These are phyloP conservation scores for Phengaris alcon DNA, from an alignment of 2,888 invertebrate species.

Conservation along the genomic window DNA sequence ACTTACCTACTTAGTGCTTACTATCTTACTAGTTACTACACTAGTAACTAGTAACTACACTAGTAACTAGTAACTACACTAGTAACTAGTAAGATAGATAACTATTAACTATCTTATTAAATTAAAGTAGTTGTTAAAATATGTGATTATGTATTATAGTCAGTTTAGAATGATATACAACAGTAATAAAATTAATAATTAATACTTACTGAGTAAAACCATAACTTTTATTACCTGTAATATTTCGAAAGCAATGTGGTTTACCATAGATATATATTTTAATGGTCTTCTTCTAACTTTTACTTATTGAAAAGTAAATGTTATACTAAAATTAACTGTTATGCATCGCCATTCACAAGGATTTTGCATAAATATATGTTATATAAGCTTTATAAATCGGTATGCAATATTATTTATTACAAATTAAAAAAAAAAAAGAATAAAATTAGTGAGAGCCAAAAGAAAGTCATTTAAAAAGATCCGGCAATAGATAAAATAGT, in stretches of 20 bases:
- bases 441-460: conserved; percentile 19
- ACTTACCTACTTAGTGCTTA: no score
- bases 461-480: conserved; percentile 22
- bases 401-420: conserved; percentile 1
- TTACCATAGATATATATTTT: background rate
- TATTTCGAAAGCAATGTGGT: background rate
- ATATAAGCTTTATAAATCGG: conserved; percentile 2
- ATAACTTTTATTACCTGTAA: background rate
- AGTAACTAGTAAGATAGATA: no score
- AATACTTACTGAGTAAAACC: no score
- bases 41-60: no score
- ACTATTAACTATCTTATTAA: no score
- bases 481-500: conserved; percentile 22
- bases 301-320: background rate
- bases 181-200: no score
- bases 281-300: background rate
- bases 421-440: conserved; percentile 1
- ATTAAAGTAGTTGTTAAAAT: no score
- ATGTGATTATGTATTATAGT: no score
- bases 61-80: no score
- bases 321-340: background rate
- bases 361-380: background rate
- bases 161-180: no score
- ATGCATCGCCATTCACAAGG: background rate
- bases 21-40: no score